Base-by-base conservation (phyloP, 2,888 invertebrate genomes). In the Polymixis lichenea region DNA sequence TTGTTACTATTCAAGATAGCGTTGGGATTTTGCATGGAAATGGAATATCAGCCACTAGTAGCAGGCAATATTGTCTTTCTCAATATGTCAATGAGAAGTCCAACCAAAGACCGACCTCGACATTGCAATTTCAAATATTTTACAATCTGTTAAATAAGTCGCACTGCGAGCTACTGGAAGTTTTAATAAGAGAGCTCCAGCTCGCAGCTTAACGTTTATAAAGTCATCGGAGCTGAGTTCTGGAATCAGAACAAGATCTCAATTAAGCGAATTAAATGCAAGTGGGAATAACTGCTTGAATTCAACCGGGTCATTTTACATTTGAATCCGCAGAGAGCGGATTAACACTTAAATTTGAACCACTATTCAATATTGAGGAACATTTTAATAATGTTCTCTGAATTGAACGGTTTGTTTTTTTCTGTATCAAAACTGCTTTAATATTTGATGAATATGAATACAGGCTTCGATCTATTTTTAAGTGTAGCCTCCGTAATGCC, bases 231-330 rank as follows among this genome's bases (percentile, higher is more conserved):
- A 56, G 67, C 67, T 60, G 1, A 5, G 38, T 65, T 68, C 51
- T 61, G 53, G 75, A 72, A 60, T 69, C 51, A 13, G 56, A 32
- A 25, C 22, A 28, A 68, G 68, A 84, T 75, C 68, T 75, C 32
- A 80, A 75, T 84, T 69, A 74, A 49, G 56, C 15, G 38, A 84
- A 74, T 79, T 62, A 68, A 71, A 49, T 70, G 74, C 84, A 71
- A 64, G 55, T 69, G 55, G 71, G 55, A 56, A 19, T n/a, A n/a
- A 55, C 61, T 43, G 55, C 53, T 53, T 28, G 61, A 56, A 49
- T 53, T 73, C 28, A 49, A 58, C 15, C 43, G 22, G 55, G 15
- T 43, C 4, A 32, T 43, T 64, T 55, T 3, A 58, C 13, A 38
- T 49, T 56, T 55, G 6, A 19, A 38, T 61, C 22, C 28, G 22